A percentile compares a stretch with the other conserved stretches of the same genome.
Evolutionary conservation across 2,888 invertebrate species (phyloP).

Genomic region (Hedychridium roseum): DNA sequence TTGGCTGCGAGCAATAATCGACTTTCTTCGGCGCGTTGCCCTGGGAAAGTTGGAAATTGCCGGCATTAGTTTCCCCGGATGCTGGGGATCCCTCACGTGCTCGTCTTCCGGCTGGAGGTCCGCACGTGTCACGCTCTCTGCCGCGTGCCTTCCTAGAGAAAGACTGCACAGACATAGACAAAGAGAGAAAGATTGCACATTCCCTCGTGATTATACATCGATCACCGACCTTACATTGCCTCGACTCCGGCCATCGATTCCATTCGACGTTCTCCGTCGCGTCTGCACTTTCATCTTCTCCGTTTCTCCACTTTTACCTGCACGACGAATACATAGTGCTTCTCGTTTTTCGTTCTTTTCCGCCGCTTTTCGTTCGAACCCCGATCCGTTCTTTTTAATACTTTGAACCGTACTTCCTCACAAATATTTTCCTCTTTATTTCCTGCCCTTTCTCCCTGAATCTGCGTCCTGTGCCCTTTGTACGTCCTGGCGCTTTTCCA

Average conservation of each 20-base stretch:
- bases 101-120: conserved; percentile 12
- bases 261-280: too few relatives aligned
- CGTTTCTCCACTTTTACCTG: too few relatives aligned
- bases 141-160: too few relatives aligned
- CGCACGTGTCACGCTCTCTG: neutral
- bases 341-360: too few relatives aligned
- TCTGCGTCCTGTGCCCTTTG: too few relatives aligned
- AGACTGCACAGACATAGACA: neutral
- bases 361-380: too few relatives aligned
- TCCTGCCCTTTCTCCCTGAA: too few relatives aligned
- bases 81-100: too few relatives aligned
- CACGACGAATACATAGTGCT: too few relatives aligned
- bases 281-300: conserved; percentile 7
- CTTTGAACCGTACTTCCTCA: neutral
- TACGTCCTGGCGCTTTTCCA: too few relatives aligned
- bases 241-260: too few relatives aligned
- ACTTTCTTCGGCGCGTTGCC: conserved; percentile 11
- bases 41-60: conserved; percentile 20
- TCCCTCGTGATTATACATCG: conserved; percentile 33
- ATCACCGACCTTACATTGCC: conserved; percentile 23
- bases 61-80: conserved; percentile 20
- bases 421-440: neutral
- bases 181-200: conserved; percentile 25
- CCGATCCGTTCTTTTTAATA: too few relatives aligned
- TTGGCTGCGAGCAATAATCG: conserved; percentile 10